Evolutionary conservation across 2,888 invertebrate species (phyloP).

Genomic region (Tetrapedia diversipes): DNA sequence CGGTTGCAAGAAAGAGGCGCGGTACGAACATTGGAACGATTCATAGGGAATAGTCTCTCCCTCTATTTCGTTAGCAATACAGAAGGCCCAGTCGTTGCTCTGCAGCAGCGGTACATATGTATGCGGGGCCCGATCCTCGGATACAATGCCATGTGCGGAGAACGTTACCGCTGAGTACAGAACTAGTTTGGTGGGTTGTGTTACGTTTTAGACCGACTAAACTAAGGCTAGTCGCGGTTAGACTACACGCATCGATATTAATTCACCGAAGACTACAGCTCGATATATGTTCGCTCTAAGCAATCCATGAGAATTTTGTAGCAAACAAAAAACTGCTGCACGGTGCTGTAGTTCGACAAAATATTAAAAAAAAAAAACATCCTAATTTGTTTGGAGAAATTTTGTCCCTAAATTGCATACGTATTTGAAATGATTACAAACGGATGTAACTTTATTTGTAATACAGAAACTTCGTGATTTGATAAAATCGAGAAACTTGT

Average conservation of each 20-base stretch:
- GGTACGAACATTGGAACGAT: constrained; percentile 54
- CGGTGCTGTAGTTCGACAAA: too few species aligned
- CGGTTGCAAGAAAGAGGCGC: constrained; percentile 60
- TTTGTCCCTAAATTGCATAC: too few species aligned
- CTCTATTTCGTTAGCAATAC: constrained; percentile 66
- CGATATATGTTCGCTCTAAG: background rate
- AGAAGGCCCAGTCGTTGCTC: constrained; percentile 62
- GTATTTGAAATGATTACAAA: too few species aligned
- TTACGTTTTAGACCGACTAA: constrained; percentile 65
- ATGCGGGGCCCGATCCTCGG: constrained; percentile 66
- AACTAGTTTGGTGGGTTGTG: constrained; percentile 79
- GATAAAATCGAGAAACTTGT: too few species aligned
- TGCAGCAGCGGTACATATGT: constrained; percentile 62
- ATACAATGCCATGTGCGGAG: constrained; percentile 71
- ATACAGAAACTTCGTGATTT: background rate
- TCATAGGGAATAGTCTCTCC: constrained; percentile 65
- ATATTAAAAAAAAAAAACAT: too few species aligned
- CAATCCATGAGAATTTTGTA: background rate
- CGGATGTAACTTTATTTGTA: background rate
- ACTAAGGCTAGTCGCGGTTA: constrained; percentile 61
- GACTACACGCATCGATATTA: constrained; percentile 47
- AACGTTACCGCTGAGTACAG: constrained; percentile 67
- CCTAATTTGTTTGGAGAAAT: too few species aligned
- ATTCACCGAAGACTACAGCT: constrained; percentile 22
- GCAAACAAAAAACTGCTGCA: background rate